These are phyloP conservation scores for Trachurus trachurus DNA, from an alignment of 2,797 vertebrate species.

Conservation along the genomic window DNA sequence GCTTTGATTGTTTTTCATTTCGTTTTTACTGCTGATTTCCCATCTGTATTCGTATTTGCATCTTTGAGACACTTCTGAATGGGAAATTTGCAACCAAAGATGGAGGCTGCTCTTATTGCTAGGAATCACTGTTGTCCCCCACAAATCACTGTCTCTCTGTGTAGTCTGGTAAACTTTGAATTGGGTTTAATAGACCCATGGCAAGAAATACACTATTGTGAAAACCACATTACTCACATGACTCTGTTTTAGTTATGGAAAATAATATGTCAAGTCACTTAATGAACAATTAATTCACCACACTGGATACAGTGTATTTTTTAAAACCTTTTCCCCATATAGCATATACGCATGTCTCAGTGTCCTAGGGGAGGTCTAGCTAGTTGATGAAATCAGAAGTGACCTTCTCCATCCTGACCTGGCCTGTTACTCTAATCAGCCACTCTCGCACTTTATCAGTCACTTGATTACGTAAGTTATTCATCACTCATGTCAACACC, in stretches of 20 bases:
- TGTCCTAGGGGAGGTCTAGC: conserved; percentile 45
- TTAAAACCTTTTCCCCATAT: background rate
- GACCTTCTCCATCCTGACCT: conserved; percentile 67
- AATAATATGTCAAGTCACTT: background rate
- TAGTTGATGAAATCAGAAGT: conserved; percentile 51
- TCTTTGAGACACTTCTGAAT: background rate
- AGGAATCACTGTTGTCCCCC: background rate
- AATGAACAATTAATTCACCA: background rate
- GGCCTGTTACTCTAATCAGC: conserved; percentile 69
- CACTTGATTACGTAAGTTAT: conserved; percentile 70
- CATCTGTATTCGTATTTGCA: background rate
- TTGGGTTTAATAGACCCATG: background rate
- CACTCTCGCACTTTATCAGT: conserved; percentile 57
- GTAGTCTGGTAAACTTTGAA: background rate
- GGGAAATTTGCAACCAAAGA: background rate
- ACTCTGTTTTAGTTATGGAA: background rate
- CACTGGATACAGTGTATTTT: background rate
- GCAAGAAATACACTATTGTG: background rate
- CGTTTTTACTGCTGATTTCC: background rate
- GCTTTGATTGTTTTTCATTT: conserved; percentile 2
- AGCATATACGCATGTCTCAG: background rate
- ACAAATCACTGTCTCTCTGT: background rate
- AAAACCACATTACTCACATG: background rate
- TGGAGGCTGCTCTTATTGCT: background rate
- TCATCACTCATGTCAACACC: conserved; percentile 42